Conservation (phyloP, 2,113 vertebrate species). For the Chaetodon trifascialis region DNA sequence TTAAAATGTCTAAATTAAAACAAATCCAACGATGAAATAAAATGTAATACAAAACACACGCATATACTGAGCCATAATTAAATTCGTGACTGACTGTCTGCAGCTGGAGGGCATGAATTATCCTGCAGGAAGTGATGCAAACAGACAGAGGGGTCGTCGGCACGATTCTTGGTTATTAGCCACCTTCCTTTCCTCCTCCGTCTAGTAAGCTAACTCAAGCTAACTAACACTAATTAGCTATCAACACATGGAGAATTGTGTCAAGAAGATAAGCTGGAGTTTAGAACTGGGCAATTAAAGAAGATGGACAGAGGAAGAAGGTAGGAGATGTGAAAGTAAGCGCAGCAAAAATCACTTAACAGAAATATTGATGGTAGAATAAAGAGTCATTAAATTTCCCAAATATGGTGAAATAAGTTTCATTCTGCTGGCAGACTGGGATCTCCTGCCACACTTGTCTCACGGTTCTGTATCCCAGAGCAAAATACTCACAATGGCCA, state of each 20-base stretch:
- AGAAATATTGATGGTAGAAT: not conserved
- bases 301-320: not conserved
- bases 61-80: not conserved
- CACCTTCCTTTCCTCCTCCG: not conserved
- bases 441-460: constrained; percentile 88
- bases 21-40: not conserved
- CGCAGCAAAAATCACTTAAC: too few relatives aligned
- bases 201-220: not conserved
- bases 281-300: not conserved
- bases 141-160: not conserved
- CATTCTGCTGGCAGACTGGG: constrained; percentile 84
- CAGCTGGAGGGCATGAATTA: too few relatives aligned
- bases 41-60: not conserved
- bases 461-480: constrained; percentile 84
- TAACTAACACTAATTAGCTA: constrained; percentile 5
- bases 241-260: not conserved
- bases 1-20: not conserved
- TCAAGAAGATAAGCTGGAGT: not conserved
- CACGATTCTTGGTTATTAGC: not conserved
- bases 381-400: not conserved
- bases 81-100: not conserved
- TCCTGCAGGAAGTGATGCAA: too few relatives aligned
- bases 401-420: not conserved
- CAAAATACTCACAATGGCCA: constrained; percentile 84
- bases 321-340: not conserved